phyloP scores from a whole-genome alignment of 2,888 invertebrate species.

The Watsonalla binaria region DNA sequence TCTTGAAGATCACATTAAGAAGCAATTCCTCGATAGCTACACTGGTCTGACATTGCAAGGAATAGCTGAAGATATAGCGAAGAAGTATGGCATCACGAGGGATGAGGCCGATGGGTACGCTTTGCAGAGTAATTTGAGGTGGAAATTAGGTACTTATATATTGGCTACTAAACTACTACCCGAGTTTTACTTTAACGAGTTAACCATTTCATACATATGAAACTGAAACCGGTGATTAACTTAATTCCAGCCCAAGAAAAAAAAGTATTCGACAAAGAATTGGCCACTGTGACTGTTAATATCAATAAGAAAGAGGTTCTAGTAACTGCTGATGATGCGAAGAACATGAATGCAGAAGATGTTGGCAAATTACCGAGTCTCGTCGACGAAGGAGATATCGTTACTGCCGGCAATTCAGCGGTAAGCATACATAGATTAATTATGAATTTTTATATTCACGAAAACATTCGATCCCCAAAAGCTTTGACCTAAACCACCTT shows the following conservation, averaged over 20 bases:
- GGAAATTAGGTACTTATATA: conserved; percentile 84
- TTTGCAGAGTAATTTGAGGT: conserved; percentile 87
- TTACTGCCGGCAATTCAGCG: conserved; percentile 93
- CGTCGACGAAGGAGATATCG: conserved; percentile 90
- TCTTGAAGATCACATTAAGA: conserved; percentile 85
- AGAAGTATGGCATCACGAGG: conserved; percentile 84
- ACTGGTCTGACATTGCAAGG: conserved; percentile 92
- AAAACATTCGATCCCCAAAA: background rate
- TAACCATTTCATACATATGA: too few relatives aligned
- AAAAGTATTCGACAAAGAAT: conserved; percentile 91
- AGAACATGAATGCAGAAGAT: conserved; percentile 84
- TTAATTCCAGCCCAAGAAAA: conserved; percentile 85
- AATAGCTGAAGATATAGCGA: conserved; percentile 92
- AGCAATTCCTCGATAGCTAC: conserved; percentile 82
- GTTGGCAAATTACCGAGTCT: conserved; percentile 87
- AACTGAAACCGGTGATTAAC: too few relatives aligned
- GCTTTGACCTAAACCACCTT: too few relatives aligned
- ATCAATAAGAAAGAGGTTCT: conserved; percentile 86
- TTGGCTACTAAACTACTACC: background rate
- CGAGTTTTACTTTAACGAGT: too few relatives aligned
- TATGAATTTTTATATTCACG: background rate
- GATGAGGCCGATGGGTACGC: conserved; percentile 91
- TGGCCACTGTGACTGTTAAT: conserved; percentile 87
- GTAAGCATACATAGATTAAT: conserved; percentile 70
- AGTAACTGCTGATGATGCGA: conserved; percentile 90